A percentile compares a stretch with the other conserved stretches of the same genome.
phyloP scores from a whole-genome alignment of 2,113 vertebrate genomes.

The Calonectris borealis region DNA sequence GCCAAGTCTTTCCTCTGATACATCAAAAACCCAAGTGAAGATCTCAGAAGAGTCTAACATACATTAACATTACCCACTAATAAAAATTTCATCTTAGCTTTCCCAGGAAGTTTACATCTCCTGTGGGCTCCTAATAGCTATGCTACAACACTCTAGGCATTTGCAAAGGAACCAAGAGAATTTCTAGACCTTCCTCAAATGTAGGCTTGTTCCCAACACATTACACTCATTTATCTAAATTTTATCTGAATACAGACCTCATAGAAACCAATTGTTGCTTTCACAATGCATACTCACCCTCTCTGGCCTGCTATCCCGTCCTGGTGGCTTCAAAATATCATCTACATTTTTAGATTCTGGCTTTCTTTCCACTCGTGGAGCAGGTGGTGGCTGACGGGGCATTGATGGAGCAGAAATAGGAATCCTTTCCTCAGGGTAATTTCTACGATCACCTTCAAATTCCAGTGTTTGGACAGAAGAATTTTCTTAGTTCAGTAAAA shows the following conservation, averaged over 20 bases:
- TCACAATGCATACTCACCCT: constrained; percentile 77
- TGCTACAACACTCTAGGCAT: not conserved
- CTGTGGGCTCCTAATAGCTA: not conserved
- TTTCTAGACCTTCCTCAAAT: not conserved
- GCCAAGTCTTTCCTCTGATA: not conserved
- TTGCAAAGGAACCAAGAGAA: not conserved
- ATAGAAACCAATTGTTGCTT: fast-evolving
- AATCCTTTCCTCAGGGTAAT: constrained; percentile 88
- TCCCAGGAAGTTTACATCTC: not conserved
- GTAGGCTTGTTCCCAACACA: not conserved
- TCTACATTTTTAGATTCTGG: constrained; percentile 97
- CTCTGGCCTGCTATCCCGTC: constrained; percentile 89
- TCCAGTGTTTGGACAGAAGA: constrained; percentile 64
- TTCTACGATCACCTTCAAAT: constrained; percentile 85
- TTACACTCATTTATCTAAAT: too few relatives aligned
- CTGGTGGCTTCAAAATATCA: constrained; percentile 93
- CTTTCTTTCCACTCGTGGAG: constrained; percentile 89
- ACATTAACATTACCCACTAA: not conserved
- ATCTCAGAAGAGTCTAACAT: not conserved
- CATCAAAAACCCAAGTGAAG: not conserved
- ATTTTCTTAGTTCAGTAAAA: constrained; percentile 57
- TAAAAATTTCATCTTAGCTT: not conserved
- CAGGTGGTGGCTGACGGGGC: constrained; percentile 81
- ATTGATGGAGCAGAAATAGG: constrained; percentile 78
- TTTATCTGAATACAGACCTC: not conserved